Evolutionary conservation across 2,113 vertebrate species (phyloP), one percentile per base, ranked within the genome.

Genomic region (Morone chrysops): DNA sequence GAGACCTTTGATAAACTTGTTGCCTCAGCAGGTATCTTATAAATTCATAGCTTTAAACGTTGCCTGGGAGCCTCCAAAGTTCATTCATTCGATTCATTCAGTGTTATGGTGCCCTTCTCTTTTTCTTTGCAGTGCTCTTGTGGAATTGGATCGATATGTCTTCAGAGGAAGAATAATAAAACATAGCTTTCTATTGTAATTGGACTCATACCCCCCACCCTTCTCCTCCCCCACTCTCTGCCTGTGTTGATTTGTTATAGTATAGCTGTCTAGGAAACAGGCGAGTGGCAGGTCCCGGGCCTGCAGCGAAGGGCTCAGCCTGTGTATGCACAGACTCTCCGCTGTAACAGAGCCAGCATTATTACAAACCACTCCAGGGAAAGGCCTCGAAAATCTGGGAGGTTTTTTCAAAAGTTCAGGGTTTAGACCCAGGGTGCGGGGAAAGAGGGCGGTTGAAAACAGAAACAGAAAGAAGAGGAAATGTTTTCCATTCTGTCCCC

Each of bases 391-490:
- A 80, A 87, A 84, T 50, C 10, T 12, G 17, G 50, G 56, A 66
- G 43, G 40, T 75, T 70, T 87, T 81, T 59, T 22, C 67, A 75
- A 77, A 90, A 79, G 86, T 89, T 86, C 77, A 89, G 79, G 82
- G 86, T 91, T 86, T 92, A 60, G 81, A 90, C 72, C 76, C 59
- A 22, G 85, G 83, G 61, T 79, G 70, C 85, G 83, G 73, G 68
- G 75, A 81, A 76, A 74, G 84, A 85, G 76, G 73, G 83, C 51
- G 80, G 69, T 53, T 66, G 67, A 89, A 89, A 89, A 87, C 60
- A 89, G 83, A 91, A 90, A 87, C 70, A 88, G 80, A 92, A 89
- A 89, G 88, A 89, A 86, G 80, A 92, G 90, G 90, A 95, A 91
- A 92, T 91, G 84, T 93, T 94, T 93, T 90, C 92, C 91, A 91